Evolutionary conservation across 1,140 invertebrate genomes (phyloP).

Genomic region (Latrodectus geometricus): DNA sequence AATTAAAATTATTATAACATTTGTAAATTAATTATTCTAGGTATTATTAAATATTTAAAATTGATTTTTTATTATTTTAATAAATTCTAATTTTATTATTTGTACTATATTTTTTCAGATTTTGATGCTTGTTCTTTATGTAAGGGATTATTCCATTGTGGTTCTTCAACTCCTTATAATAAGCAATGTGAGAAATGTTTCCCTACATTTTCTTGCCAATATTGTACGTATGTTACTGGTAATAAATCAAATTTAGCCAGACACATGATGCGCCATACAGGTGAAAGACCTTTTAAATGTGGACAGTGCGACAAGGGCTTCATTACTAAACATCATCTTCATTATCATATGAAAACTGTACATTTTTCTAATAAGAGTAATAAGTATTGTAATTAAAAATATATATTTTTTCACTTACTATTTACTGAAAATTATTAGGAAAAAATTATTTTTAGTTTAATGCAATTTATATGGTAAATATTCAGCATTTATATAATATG

Average conservation of each 20-base stretch:
- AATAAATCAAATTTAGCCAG: background rate
- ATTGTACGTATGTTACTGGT: background rate
- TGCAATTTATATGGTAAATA: too few species aligned
- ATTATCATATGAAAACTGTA: background rate
- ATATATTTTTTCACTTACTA: too few species aligned
- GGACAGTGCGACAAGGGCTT: constrained; percentile 64
- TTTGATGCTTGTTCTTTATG: background rate
- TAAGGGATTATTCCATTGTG: background rate
- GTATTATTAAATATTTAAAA: too few species aligned
- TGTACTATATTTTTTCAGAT: background rate
- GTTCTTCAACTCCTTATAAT: background rate
- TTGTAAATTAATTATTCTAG: too few species aligned
- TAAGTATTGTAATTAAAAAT: too few species aligned
- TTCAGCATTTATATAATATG: too few species aligned
- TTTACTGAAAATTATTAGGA: too few species aligned
- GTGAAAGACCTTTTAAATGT: constrained; percentile 66
- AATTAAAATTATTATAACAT: too few species aligned
- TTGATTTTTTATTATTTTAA: background rate
- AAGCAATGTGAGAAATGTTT: background rate
- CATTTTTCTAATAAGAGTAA: background rate
- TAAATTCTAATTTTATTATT: background rate
- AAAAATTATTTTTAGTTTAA: too few species aligned
- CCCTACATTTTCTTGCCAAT: background rate
- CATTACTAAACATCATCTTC: constrained; percentile 46
- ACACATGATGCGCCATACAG: constrained; percentile 33